Evolutionary conservation across 2,888 invertebrate species (phyloP), one percentile per base, ranked within the genome.

Genomic region (Drosophila melanosoma): DNA sequence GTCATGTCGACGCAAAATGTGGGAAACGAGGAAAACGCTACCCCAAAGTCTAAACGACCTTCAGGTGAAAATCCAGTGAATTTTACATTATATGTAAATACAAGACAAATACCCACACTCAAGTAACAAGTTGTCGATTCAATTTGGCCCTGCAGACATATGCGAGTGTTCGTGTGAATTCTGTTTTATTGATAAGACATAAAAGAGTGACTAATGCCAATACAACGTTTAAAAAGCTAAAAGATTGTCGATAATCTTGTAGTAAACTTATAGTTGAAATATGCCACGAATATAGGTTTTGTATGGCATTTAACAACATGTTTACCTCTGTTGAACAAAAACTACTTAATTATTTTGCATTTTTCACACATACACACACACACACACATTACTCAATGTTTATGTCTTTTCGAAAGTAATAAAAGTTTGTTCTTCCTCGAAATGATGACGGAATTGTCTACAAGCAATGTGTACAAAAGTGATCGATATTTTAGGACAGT

Each of bases 21-120:
- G 63, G 93, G 93, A 65, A 88, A 74, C 23, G 90, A 89, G 74
- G 94, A 93, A 70, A 69, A 76, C 90, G 49, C 87, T 90, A 71
- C 89, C 92, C 86, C 93, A 52, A 94, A 94, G 90, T 94, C 94
- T 8, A 94, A 94, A 87, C 93, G 94, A 91, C 95, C 95, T 85
- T 94, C 94, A 92, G 94, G 94, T 94, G 67, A 87, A 93, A 91
- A 89, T 90, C 71, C 38, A 42, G 38, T 45, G 12, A 1, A 29
- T 35, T 63, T 33, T 10, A 51, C 15, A 45, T 45, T 17, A 8
- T 23, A 8, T 15, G 45, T 17, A 42, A 54, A 52, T n/a, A 74
- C 36, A 74, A 40, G 53, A 38, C 56, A 15, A 2, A 42, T 48
- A 56, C 62, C 61, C 52, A 66, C 38, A 53, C 57, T 20, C 40